Evolutionary conservation across 2,888 invertebrate species (phyloP).

Genomic region (Andrena hattorfiana): DNA sequence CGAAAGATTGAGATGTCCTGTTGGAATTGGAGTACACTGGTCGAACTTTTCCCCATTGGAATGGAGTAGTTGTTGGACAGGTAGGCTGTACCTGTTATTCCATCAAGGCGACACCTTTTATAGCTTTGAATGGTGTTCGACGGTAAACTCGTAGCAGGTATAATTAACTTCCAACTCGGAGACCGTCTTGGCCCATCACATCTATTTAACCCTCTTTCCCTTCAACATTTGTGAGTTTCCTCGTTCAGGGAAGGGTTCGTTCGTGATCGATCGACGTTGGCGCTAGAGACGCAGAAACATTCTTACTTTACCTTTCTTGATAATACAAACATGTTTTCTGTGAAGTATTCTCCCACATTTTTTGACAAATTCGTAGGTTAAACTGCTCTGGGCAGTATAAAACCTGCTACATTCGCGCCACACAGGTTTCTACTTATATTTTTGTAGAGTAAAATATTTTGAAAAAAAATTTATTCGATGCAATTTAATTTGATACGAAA

Average conservation of each 20-base stretch:
- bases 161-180: conserved; percentile 23
- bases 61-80: conserved; percentile 1
- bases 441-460: no score
- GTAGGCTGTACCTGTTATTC: conserved; percentile 20
- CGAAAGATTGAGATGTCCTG: conserved; percentile 20
- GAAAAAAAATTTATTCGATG: no score
- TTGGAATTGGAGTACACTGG: background rate
- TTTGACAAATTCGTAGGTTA: no score
- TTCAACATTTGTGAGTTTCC: background rate
- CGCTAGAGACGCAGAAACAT: background rate
- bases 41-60: background rate
- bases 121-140: conserved; percentile 1
- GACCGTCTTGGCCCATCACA: background rate
- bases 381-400: no score
- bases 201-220: conserved; percentile 14
- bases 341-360: no score
- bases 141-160: conserved; percentile 30
- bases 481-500: no score
- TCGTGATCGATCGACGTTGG: background rate
- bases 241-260: background rate
- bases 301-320: background rate
- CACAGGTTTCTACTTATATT: no score
- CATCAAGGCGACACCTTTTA: conserved; percentile 14
- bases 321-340: no score
- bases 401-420: no score